Conservation (phyloP, 2,797 vertebrate genomes). For the Gadopsis bispinosus region DNA sequence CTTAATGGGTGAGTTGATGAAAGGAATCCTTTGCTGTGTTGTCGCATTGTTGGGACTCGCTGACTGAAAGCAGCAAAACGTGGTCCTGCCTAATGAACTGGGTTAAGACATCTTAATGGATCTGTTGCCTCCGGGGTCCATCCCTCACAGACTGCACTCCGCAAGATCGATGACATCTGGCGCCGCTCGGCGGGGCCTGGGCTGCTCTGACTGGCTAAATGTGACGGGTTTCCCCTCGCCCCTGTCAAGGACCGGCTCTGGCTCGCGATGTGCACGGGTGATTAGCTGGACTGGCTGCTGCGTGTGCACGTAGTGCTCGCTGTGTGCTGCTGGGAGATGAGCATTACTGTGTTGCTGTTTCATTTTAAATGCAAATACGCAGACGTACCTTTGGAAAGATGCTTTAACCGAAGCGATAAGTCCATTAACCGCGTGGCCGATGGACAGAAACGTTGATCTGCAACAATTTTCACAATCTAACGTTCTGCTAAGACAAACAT, state of each 20-base stretch:
- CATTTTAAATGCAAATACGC: neutral
- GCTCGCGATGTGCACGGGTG: neutral
- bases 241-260: neutral
- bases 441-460: too few species aligned
- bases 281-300: neutral
- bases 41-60: neutral
- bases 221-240: conserved; percentile 2
- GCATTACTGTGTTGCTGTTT: neutral
- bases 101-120: conserved; percentile 61
- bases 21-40: neutral
- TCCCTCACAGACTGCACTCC: conserved; percentile 30
- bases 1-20: neutral
- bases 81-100: conserved; percentile 57
- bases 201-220: neutral
- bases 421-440: too few species aligned
- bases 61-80: conserved; percentile 26
- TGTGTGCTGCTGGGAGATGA: neutral
- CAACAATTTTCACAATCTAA: too few species aligned
- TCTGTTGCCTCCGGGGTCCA: conserved; percentile 42
- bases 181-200: neutral
- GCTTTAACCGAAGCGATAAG: neutral
- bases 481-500: too few species aligned
- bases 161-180: conserved; percentile 49
- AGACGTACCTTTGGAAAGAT: neutral
- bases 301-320: neutral